Conservation (phyloP, 37 sponge, comb jelly and placozoan genomes). For the Crambe crambe region DNA sequence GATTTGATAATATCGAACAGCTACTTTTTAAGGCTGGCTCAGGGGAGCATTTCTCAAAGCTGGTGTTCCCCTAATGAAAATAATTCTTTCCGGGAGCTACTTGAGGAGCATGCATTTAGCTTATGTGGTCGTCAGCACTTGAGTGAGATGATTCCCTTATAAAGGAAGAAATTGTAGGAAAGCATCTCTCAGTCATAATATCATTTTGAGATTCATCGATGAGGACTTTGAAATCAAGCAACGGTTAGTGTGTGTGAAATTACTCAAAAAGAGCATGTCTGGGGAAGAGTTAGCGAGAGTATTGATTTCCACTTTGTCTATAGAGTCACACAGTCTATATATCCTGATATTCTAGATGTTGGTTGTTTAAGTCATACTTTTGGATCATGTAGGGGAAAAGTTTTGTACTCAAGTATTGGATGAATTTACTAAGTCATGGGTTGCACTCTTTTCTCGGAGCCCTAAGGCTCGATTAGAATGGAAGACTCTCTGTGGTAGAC, state of each 20-base stretch:
- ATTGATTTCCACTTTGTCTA: not conserved
- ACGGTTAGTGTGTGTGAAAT: no score
- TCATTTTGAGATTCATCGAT: not conserved
- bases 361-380: constrained; percentile 15
- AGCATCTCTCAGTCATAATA: no score
- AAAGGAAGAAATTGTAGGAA: no score
- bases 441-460: constrained; percentile 12
- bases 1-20: no score
- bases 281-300: not conserved
- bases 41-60: no score
- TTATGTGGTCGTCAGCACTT: not conserved
- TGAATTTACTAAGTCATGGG: constrained; percentile 27
- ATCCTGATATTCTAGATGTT: no score
- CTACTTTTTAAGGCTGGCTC: no score
- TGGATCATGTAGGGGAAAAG: constrained; percentile 15
- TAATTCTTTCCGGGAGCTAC: not conserved
- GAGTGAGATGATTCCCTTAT: not conserved
- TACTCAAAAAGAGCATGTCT: not conserved
- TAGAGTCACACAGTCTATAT: no score
- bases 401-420: not conserved
- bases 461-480: constrained; percentile 7
- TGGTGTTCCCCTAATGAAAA: not conserved
- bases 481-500: not conserved
- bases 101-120: not conserved
- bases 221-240: not conserved